Conservation (phyloP, 2,113 vertebrate species). For the Aegithalos caudatus region DNA sequence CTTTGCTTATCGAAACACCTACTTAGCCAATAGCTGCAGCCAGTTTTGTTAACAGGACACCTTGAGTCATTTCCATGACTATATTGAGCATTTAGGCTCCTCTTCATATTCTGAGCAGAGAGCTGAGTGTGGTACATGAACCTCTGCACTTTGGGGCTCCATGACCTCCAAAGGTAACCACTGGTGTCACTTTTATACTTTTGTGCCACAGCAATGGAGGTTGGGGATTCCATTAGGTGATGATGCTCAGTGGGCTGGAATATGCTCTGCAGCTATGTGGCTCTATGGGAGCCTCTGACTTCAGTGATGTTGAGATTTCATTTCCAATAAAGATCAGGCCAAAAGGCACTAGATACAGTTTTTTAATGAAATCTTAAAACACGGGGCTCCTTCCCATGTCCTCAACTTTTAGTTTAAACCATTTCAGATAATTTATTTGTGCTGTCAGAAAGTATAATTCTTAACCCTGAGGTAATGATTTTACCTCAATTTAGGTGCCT, state of each 20-base stretch:
- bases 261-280: fast-evolving
- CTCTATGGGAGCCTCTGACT: not conserved
- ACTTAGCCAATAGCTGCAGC: too few relatives aligned
- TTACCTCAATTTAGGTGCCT: not conserved
- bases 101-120: not conserved
- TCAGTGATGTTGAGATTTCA: not conserved
- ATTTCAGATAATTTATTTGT: not conserved
- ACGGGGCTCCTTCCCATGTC: not conserved
- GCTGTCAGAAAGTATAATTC: not conserved
- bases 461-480: not conserved
- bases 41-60: not conserved
- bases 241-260: not conserved
- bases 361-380: not conserved
- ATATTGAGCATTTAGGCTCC: not conserved
- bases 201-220: not conserved
- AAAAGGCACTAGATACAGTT: not conserved
- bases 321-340: not conserved
- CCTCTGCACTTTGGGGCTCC: not conserved
- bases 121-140: not conserved
- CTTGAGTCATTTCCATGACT: not conserved
- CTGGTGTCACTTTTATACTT: not conserved
- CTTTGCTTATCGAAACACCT: not conserved
- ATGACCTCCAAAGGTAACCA: fast-evolving
- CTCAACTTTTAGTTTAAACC: not conserved
- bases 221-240: not conserved